Evolutionary conservation across 2,888 invertebrate species (phyloP).

Genomic region (Drosophila kanekoi): DNA sequence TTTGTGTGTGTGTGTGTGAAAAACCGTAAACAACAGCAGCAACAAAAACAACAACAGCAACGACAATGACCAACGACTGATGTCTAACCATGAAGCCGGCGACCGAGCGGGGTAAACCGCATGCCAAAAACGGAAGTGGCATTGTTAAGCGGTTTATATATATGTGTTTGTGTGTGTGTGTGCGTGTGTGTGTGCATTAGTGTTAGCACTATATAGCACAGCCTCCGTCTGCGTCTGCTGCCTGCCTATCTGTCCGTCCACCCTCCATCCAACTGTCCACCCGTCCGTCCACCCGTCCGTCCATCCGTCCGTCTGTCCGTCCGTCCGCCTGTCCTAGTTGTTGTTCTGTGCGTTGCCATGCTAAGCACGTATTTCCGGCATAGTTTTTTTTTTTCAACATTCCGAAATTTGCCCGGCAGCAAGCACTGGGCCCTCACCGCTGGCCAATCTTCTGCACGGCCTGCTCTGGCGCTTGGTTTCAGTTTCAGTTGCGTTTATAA

Average conservation of each 20-base stretch:
- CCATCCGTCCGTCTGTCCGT: slow-evolving; percentile 21
- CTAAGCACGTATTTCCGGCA: slow-evolving; percentile 79
- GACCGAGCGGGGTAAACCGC: slow-evolving; percentile 71
- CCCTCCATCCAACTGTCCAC: slow-evolving; percentile 1
- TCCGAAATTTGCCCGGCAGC: too few species aligned
- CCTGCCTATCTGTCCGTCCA: slow-evolving; percentile 17
- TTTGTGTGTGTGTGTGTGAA: slow-evolving; percentile 32
- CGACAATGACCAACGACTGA: slow-evolving; percentile 56
- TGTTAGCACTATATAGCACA: slow-evolving; percentile 36
- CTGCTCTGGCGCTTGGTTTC: slow-evolving; percentile 20
- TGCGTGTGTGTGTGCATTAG: slow-evolving; percentile 18
- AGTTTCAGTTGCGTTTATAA: slow-evolving; percentile 49
- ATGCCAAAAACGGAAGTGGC: slow-evolving; percentile 81
- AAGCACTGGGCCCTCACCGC: too few species aligned
- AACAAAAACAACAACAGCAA: slow-evolving; percentile 31
- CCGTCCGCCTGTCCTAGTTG: slow-evolving; percentile 27
- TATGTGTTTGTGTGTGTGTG: slow-evolving; percentile 10
- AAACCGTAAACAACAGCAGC: slow-evolving; percentile 63
- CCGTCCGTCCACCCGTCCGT: slow-evolving; percentile 18
- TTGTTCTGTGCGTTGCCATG: slow-evolving; percentile 61
- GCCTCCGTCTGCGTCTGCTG: slow-evolving; percentile 38
- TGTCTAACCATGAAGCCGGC: slow-evolving; percentile 65
- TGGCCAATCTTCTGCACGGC: too few species aligned
- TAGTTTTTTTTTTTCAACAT: slow-evolving; percentile 45
- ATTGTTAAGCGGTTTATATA: slow-evolving; percentile 78